Base-by-base conservation (phyloP, 2,797 vertebrate genomes). In the Sebastes matsubarae region DNA sequence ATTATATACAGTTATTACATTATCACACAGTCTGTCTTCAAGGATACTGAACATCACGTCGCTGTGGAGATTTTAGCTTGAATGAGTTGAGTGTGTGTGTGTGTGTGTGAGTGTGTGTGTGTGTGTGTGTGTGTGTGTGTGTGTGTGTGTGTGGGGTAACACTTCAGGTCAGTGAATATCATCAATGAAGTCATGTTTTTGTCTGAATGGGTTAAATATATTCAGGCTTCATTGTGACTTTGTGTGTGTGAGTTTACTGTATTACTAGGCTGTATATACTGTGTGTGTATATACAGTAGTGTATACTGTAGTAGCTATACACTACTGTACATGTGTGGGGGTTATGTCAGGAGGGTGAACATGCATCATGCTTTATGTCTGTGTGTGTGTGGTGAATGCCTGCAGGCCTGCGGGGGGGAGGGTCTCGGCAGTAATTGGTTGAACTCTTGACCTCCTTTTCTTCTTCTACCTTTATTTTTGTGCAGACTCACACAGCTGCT, bases 391-490 rank as follows among this genome's bases (percentile, higher is more conserved):
- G 61, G 2, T 52, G 57, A 9, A n/a, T 2, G 60, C 7, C 72
- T 81, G 74, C 64, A 24, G 60, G 55, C 42, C 42, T 42, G 38
- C 38, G 14, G 42, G 13, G 60, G n/a, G 30, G 22, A 2, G 54
- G n/a, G n/a, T 75, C 36, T 65, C 38, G 57, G n/a, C 11, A 13
- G 14, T 64, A 52, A 71, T 5, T 66, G 72, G 55, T 63, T 38
- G 70, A 71, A 50, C 79, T 63, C 34, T 36, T 58, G 60, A 85
- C 75, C 72, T 75, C 59, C 25, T 63, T 69, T 54, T 67, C 54
- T 75, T 66, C 66, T 55, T 58, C 36, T 68, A 8, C 32, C 29
- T 68, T 52, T 25, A 1, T 71, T 20, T 60, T 25, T 11, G 22
- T 3, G n/a, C 60, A 8, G 32, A 13, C 8, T 8, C 12, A 24